Base-by-base conservation (phyloP, 2,113 vertebrate genomes). In the Chloropsis hardwickii region DNA sequence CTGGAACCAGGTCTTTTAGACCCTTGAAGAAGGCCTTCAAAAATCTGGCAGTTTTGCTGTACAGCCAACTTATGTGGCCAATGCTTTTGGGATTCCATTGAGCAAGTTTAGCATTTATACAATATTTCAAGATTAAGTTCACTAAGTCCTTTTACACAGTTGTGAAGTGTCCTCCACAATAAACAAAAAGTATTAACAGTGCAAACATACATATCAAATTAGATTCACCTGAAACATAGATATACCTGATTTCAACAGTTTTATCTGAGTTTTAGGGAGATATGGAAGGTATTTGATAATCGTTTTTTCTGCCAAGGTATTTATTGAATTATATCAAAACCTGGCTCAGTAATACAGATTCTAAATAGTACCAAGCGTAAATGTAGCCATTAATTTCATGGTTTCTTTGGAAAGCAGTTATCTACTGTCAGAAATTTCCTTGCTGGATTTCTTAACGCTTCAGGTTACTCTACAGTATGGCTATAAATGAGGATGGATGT, bases 351-450 rank as follows among this genome's bases (percentile, higher is more conserved):
- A 70, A 84, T 61, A 81, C 47, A 72, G 3, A 39, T 90, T 95
- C 71, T 64, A 96, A 96, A 88, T 88, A 74, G n/a, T 44, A 81
- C 13, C 22, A 72, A n/a, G 56, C 69, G 24, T 89, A 94, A 96
- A 96, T 58, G 50, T 69, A 81, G 53, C 24, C 84, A 35, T 56
- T 96, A 91, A 87, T 88, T 96, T 81, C 71, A 74, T 56, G 39
- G 12, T 81, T 90, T 54, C 22, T 90, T 56, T 95, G 65, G 78
- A 88, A 80, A 95, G 42, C 35, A 84, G 24, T 81, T 81, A 81
- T 50, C 51, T 92, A 70, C 56, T 62, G 37, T 37, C 14, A 64
- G 25, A 65, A 83, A 57, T 10, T 44, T 88, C 54, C 29, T 94
- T 80, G 15, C 10, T 72, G 42, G 18, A 61, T 82, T 91, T 45